Conservation (phyloP, 1,140 invertebrate genomes). For the Tetramorium simillimum region DNA sequence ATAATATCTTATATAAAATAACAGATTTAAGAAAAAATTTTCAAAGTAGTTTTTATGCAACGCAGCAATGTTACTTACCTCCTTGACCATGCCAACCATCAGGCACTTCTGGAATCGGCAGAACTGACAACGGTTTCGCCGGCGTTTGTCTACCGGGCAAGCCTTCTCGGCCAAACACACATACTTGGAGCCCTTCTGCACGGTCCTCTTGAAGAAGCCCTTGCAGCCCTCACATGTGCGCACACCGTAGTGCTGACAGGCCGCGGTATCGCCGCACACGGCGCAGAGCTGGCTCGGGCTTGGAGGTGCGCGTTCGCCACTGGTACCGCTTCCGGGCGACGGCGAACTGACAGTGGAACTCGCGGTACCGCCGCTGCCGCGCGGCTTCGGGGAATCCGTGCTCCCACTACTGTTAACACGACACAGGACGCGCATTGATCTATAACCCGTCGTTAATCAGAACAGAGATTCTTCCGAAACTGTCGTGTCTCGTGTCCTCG, state of each 20-base stretch:
- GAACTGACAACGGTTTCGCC: conserved; percentile 98
- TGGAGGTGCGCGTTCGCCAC: conserved; percentile 87
- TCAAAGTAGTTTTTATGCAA: not conserved
- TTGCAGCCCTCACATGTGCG: conserved; percentile 99
- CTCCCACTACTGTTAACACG: conserved; percentile 77
- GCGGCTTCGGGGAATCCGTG: conserved; percentile 84
- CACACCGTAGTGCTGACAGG: conserved; percentile 99
- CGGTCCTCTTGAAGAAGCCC: conserved; percentile 97
- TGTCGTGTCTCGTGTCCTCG: conserved; percentile 25
- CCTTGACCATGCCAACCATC: conserved; percentile 99
- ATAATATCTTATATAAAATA: not conserved
- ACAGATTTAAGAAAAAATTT: not conserved
- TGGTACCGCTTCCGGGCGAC: conserved; percentile 78
- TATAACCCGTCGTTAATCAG: conserved; percentile 35
- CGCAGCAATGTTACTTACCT: conserved; percentile 86
- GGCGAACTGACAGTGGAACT: conserved; percentile 75
- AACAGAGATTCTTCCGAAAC: conserved; percentile 13
- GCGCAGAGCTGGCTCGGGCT: conserved; percentile 96
- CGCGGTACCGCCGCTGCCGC: conserved; percentile 73
- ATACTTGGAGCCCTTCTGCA: conserved; percentile 99
- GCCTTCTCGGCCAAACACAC: conserved; percentile 99
- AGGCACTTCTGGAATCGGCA: conserved; percentile 99
- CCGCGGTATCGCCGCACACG: conserved; percentile 99
- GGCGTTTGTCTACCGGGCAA: conserved; percentile 99
- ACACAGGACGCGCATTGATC: conserved; percentile 48